These are phyloP conservation scores for Cephus spinipes DNA, from an alignment of 2,888 invertebrate genomes.

Conservation along the genomic window DNA sequence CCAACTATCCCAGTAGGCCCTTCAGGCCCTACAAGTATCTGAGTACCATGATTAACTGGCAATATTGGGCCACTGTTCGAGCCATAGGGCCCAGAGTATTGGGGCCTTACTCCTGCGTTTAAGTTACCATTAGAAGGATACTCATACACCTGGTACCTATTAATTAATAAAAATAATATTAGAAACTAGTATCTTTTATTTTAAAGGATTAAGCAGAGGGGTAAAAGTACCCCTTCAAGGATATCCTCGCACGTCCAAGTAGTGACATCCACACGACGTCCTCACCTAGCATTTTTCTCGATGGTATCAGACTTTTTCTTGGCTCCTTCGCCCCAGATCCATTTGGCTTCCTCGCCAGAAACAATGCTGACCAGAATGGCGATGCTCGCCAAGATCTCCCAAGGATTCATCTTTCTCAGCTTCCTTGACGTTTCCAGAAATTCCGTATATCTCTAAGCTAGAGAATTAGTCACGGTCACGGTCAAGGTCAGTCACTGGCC, in stretches of 20 bases:
- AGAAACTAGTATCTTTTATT: neutral
- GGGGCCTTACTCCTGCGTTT: slow-evolving; percentile 27
- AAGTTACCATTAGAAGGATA: slow-evolving; percentile 6
- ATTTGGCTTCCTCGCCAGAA: slow-evolving; percentile 58
- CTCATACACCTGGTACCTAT: slow-evolving; percentile 43
- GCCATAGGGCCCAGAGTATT: slow-evolving; percentile 49
- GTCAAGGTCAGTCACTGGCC: neutral
- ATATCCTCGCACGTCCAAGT: neutral
- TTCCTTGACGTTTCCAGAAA: neutral
- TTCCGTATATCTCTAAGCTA: neutral
- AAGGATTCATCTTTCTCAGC: neutral
- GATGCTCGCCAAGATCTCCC: neutral
- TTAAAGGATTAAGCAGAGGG: neutral
- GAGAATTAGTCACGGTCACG: neutral
- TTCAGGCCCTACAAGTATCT: slow-evolving; percentile 66
- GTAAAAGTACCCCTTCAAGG: neutral
- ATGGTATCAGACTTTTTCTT: slow-evolving; percentile 20
- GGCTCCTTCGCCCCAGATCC: slow-evolving; percentile 65
- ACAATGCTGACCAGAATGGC: slow-evolving; percentile 23
- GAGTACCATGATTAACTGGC: slow-evolving; percentile 38
- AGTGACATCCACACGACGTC: neutral
- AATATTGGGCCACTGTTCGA: slow-evolving; percentile 51
- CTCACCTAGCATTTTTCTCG: slow-evolving; percentile 36
- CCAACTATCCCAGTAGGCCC: slow-evolving; percentile 71
- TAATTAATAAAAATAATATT: neutral